Conservation (phyloP, 2,797 vertebrate species). For the Esox lucius region DNA sequence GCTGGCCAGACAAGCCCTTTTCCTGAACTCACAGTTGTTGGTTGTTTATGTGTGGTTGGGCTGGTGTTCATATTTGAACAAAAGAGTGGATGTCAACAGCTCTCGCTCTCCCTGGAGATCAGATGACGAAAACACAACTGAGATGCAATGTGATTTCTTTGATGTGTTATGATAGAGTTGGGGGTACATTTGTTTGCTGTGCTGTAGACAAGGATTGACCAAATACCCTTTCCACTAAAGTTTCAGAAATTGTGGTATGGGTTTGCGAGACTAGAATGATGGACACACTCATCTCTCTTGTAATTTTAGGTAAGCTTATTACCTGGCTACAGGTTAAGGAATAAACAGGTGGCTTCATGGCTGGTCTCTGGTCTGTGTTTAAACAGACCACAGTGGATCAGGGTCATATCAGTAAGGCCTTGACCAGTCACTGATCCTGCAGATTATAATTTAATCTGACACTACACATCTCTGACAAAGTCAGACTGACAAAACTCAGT, state of each 20-base stretch:
- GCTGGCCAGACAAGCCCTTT: constrained; percentile 25
- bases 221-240: not conserved
- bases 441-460: not conserved
- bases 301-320: not conserved
- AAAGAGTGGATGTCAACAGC: not conserved
- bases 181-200: not conserved
- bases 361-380: not conserved
- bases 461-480: not conserved
- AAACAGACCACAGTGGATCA: not conserved
- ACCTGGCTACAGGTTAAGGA: not conserved
- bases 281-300: not conserved
- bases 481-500: not conserved
- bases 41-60: constrained; percentile 3
- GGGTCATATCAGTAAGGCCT: not conserved
- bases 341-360: not conserved
- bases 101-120: not conserved
- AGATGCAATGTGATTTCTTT: not conserved
- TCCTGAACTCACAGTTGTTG: constrained; percentile 14
- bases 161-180: not conserved
- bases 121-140: not conserved
- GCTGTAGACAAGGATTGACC: not conserved
- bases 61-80: not conserved
- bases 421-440: not conserved
- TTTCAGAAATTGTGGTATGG: not conserved
- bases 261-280: not conserved